Evolutionary conservation across 2,888 invertebrate species (phyloP), one percentile per base, ranked within the genome.

Genomic region (Cosmopolites sordidus): DNA sequence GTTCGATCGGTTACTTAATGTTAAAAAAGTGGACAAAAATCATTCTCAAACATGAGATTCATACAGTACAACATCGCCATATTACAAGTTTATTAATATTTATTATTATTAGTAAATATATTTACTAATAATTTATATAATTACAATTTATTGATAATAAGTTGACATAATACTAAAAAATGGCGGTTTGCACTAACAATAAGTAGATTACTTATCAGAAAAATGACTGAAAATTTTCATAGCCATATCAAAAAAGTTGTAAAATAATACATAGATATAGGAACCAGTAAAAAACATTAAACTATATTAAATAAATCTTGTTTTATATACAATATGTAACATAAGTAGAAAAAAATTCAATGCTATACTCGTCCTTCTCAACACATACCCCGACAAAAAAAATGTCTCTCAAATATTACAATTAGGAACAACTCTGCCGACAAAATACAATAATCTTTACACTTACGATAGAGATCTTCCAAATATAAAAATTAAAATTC

Each of bases 371-470:
- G 27, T 40, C n/a, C n/a, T 45, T 37, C 30, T 47, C 16, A 41
- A 48, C 30, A 29, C 17, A 48, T 17, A 41, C 17, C 48, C 48
- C 40, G n/a, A 41, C 17, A 27, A 41, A 22, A 40, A 30, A 41
- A 22, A 40, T n/a, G 30, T 48, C 43, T 27, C n/a, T 42, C n/a
- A 42, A 14, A 43, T 22, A 33, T 37, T 37, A 43, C 16, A 56
- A 43, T 50, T 58, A 60, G 60, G 58, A 60, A 60, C 58, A 56
- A 55, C 49, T 52, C 46, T 46, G 33, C 38, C 16, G 8, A 3
- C 42, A 47, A n/a, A n/a, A n/a, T n/a, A n/a, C n/a, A n/a, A n/a
- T 17, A 27, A 33, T 33, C 14, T 48, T 37, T 48, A 33, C 38
- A 42, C 38, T 37, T 50, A 42, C 22, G 11, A 38, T 27, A 43